Evolutionary conservation across 37 sponge, comb jelly and placozoan genomes (phyloP).

Genomic region (Spongilla lacustris): DNA sequence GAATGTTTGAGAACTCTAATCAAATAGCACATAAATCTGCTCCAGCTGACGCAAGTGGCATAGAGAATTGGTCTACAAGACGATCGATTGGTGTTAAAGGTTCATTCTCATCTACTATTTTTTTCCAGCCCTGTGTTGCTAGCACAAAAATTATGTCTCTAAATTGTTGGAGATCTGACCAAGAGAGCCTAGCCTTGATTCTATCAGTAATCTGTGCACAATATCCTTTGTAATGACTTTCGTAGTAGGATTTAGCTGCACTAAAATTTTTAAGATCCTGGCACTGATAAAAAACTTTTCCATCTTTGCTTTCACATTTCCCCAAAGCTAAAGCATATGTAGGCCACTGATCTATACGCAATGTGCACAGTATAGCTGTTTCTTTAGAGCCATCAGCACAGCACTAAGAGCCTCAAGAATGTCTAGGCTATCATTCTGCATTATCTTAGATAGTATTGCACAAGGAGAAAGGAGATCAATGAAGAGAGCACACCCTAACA

Average conservation of each 20-base stretch:
- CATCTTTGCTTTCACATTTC: neutral
- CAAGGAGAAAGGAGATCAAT: slow-evolving; percentile 41
- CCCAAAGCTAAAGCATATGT: neutral
- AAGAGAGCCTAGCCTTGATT: slow-evolving; percentile 10
- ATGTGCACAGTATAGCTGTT: neutral
- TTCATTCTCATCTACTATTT: neutral
- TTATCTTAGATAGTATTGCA: slow-evolving; percentile 6
- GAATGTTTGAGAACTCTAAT: neutral
- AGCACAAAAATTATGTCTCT: slow-evolving; percentile 25
- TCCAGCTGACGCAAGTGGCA: slow-evolving; percentile 28
- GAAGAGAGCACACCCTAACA: slow-evolving; percentile 60
- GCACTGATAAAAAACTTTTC: slow-evolving; percentile 2
- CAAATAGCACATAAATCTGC: neutral
- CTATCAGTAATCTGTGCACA: slow-evolving; percentile 11
- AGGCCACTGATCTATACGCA: slow-evolving; percentile 3
- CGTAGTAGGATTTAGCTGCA: slow-evolving; percentile 7
- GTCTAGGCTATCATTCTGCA: slow-evolving; percentile 9
- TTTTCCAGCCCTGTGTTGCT: slow-evolving; percentile 28
- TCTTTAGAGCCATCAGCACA: neutral
- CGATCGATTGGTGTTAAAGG: slow-evolving; percentile 6
- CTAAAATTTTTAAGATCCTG: slow-evolving; percentile 10
- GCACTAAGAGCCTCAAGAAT: neutral
- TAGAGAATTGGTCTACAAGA: neutral
- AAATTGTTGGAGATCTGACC: slow-evolving; percentile 25
- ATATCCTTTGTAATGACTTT: slow-evolving; percentile 15